Conservation (phyloP, 2,113 vertebrate species). For the Pygoscelis antarcticus region DNA sequence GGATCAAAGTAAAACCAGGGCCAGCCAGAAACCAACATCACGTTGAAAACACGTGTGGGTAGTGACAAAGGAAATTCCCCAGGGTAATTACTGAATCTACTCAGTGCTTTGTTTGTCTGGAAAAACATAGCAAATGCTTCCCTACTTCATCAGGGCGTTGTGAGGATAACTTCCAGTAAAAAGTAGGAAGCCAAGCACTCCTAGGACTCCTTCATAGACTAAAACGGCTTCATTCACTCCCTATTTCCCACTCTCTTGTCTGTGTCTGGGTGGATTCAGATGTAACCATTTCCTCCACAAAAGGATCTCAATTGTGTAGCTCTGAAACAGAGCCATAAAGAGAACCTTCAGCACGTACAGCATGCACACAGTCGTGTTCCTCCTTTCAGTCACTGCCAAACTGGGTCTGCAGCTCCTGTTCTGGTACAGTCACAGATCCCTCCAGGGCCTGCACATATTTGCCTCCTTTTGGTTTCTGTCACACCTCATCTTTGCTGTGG, state of each 20-base stretch:
- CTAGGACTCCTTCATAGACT: background rate
- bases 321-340: background rate
- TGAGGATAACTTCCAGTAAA: constrained; percentile 32
- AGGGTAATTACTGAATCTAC: constrained; percentile 24
- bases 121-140: constrained; percentile 41
- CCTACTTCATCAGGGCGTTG: background rate
- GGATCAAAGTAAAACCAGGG: constrained; percentile 32
- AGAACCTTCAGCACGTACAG: background rate
- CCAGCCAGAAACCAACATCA: constrained; percentile 28
- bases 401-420: background rate
- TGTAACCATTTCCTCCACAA: background rate
- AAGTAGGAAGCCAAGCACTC: background rate
- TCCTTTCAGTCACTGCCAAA: background rate
- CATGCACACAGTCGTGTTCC: rapidly evolving
- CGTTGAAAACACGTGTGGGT: constrained; percentile 45
- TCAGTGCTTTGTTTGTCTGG: constrained; percentile 34
- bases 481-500: background rate
- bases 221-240: background rate
- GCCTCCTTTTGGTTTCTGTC: background rate
- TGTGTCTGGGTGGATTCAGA: background rate
- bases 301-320: background rate
- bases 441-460: background rate
- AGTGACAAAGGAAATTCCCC: constrained; percentile 57
- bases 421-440: background rate
- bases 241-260: background rate